A percentile compares a stretch with the other conserved stretches of the same genome.
Conservation (phyloP, 2,113 vertebrate genomes). For the Seriola aureovittata region DNA sequence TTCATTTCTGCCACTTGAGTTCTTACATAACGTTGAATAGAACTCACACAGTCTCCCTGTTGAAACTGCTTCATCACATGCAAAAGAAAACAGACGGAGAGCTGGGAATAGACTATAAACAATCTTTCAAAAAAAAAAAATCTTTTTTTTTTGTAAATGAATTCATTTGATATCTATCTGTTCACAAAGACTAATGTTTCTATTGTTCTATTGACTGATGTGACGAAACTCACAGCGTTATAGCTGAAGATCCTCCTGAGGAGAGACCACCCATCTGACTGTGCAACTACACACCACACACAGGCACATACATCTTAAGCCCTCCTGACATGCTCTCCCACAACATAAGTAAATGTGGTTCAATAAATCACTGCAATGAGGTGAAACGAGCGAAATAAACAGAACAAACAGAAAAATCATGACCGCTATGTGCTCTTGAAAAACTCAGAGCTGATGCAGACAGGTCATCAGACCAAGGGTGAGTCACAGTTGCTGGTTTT, state of each 20-base stretch:
- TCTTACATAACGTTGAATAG: conserved; percentile 13
- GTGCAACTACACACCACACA: background rate
- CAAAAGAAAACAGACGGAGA: conserved; percentile 14
- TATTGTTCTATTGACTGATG: background rate
- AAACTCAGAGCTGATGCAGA: conserved; percentile 2
- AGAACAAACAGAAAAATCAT: conserved; percentile 7
- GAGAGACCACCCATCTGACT: conserved; percentile 17
- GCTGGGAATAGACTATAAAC: background rate
- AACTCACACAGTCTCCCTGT: background rate
- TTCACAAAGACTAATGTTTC: conserved; percentile 8
- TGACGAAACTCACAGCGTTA: background rate
- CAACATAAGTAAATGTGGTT: conserved; percentile 56
- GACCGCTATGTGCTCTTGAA: background rate
- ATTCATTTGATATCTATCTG: conserved; percentile 27
- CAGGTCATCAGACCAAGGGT: conserved; percentile 37
- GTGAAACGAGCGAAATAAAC: conserved; percentile 38
- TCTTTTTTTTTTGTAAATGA: conserved; percentile 3
- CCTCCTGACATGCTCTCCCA: conserved; percentile 30
- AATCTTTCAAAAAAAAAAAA: background rate
- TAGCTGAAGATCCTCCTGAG: conserved; percentile 16
- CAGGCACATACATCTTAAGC: conserved; percentile 17
- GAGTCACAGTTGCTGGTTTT: conserved; percentile 45
- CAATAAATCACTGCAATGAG: conserved; percentile 47
- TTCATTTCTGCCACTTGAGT: conserved; percentile 24
- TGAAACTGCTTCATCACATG: conserved; percentile 24